Evolutionary conservation across 2,888 invertebrate genomes (phyloP).

Genomic region (Habroteleia sp.): DNA sequence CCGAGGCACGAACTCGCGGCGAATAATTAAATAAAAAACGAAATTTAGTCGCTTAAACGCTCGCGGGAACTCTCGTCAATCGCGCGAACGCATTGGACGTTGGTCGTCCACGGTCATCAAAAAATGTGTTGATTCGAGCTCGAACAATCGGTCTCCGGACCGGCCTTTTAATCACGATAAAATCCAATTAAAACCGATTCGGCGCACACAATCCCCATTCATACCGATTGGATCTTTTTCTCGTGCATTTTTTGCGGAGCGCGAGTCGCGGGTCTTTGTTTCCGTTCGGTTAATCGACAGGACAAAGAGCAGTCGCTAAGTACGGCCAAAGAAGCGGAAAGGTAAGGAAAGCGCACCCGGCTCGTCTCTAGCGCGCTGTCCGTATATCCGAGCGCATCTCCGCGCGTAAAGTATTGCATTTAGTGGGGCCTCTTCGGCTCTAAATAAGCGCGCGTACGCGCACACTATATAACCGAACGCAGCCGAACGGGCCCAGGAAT

Average conservation of each 20-base stretch:
- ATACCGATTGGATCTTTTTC: constrained; percentile 51
- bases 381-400: constrained; percentile 60
- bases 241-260: constrained; percentile 37
- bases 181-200: constrained; percentile 62
- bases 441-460: constrained; percentile 59
- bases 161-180: constrained; percentile 59
- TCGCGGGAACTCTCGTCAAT: no score
- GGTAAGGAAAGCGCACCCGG: constrained; percentile 42
- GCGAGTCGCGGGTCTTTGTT: constrained; percentile 57
- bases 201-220: constrained; percentile 56
- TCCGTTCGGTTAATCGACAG: constrained; percentile 61
- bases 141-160: constrained; percentile 25
- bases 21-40: no score
- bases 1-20: no score
- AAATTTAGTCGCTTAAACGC: no score
- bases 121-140: constrained; percentile 35
- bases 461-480: constrained; percentile 54
- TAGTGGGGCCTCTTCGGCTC: constrained; percentile 49
- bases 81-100: no score
- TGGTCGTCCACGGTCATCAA: no score
- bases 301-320: constrained; percentile 59
- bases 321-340: constrained; percentile 54
- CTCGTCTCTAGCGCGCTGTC: constrained; percentile 18
- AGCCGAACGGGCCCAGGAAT: constrained; percentile 66
- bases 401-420: constrained; percentile 62